Percentiles rank a stretch among this genome's conserved stretches.
Evolutionary conservation across 1,140 invertebrate genomes (phyloP).

Genomic region (Magallana ariakensis): DNA sequence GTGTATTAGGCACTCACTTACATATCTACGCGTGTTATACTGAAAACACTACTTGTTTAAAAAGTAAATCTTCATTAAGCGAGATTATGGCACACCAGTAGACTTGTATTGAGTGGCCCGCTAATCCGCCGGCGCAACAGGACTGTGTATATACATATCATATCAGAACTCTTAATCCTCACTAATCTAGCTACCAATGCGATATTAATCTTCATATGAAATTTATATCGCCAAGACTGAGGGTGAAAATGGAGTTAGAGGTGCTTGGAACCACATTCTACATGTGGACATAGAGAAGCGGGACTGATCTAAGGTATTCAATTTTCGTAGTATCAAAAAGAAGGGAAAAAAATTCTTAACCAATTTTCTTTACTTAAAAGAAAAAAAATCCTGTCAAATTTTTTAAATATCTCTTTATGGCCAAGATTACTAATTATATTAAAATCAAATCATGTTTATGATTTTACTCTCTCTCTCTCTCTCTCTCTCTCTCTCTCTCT

Average conservation of each 20-base stretch:
- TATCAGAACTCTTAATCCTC: neutral
- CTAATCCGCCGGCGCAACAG: neutral
- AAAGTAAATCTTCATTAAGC: neutral
- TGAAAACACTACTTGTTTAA: neutral
- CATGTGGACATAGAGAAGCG: neutral
- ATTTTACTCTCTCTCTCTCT: no score
- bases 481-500: no score
- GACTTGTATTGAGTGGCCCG: neutral
- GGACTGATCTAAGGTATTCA: no score
- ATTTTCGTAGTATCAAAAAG: no score
- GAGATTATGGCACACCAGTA: constrained; percentile 3
- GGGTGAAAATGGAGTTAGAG: neutral
- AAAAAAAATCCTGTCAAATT: no score
- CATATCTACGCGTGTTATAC: neutral
- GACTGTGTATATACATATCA: constrained; percentile 8
- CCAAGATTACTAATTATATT: no score
- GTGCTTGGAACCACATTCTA: neutral
- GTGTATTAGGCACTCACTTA: neutral
- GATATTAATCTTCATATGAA: constrained; percentile 29
- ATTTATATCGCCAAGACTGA: neutral
- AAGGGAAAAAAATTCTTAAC: no score
- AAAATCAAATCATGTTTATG: no score
- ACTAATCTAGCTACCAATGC: neutral
- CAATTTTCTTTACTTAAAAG: no score
- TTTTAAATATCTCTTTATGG: no score